Base-by-base conservation (phyloP, 2,888 invertebrate genomes). In the Acholoe squamosa region DNA sequence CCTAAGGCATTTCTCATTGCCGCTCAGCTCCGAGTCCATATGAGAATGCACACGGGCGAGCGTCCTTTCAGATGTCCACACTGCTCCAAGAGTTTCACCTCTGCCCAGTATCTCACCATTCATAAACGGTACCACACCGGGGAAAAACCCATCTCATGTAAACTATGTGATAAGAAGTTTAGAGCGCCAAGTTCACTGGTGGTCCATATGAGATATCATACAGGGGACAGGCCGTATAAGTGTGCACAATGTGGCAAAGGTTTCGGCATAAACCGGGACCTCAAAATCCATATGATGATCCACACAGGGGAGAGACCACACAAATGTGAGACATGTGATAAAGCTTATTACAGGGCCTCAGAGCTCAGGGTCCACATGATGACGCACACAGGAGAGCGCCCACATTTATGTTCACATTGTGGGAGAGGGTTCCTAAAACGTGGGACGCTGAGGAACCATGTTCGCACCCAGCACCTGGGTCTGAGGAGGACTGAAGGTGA, bases 381-480 rank as follows among this genome's bases (percentile, higher is more conserved):
- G 19, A 61, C 51, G 1, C 89, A 89, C 71, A 89, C 89, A 71
- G 89, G 89, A 12, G 71, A 89, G 33, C 67, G 67, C 16, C 71
- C 89, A 3, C 31, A 71, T 25, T 19, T 5, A n/a, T 89, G 89
- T 33, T 3, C 31, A 67, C 12, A 61, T 19, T 89, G 89, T 67
- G 89, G 89, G 5, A 1, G 43, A 22, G 33, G 67, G 31, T 89
- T 89, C 43, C 43, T 43, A 10, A 43, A 43, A 43, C 43, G 43
- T 43, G 43, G 43, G 5, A 43, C 43, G 10, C 10, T 43, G 43
- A 3, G 43, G 43, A 43, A 43, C 43, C 43, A 43, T 10, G 10
- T 43, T 3, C 43, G 43, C 5, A 43, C 43, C 5, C 43, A 43
- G 43, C 43, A 43, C 43, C 43, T 43, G 43, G 43, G 43, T 43